Evolutionary conservation across 2,113 vertebrate species (phyloP).

Genomic region (Clarias batrachus): DNA sequence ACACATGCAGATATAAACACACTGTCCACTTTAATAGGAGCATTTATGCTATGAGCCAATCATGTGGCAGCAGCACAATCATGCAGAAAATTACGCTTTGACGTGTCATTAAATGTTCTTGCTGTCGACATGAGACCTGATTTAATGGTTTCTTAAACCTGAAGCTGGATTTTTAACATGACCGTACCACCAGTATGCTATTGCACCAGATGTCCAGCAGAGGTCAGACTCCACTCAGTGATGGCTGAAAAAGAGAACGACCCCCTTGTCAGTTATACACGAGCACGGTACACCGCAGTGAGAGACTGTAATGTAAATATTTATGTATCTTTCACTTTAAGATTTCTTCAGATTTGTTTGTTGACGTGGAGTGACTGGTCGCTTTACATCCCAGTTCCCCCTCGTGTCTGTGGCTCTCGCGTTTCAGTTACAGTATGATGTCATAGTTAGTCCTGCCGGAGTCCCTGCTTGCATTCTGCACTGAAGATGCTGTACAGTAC

Average conservation of each 20-base stretch:
- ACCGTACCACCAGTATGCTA: not conserved
- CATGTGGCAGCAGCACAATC: no score
- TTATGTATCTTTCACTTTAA: no score
- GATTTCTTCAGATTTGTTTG: no score
- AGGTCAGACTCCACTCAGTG: not conserved
- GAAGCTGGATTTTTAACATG: not conserved
- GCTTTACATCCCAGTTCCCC: no score
- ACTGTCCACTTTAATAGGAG: not conserved
- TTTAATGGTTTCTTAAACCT: not conserved
- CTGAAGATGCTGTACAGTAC: no score
- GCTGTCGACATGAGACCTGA: not conserved
- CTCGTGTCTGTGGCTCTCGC: no score
- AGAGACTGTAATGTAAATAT: not conserved
- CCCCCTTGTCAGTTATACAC: not conserved
- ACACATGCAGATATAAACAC: not conserved
- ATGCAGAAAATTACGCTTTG: not conserved
- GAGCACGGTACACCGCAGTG: not conserved
- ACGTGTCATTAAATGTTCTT: no score
- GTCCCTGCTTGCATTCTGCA: no score
- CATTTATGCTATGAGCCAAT: no score
- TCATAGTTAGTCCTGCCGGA: no score
- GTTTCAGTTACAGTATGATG: no score
- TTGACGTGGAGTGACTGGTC: no score
- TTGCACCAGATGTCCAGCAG: not conserved
- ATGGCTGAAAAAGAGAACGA: not conserved